Conservation (phyloP, 1,140 invertebrate genomes). For the Coboldia fuscipes region DNA sequence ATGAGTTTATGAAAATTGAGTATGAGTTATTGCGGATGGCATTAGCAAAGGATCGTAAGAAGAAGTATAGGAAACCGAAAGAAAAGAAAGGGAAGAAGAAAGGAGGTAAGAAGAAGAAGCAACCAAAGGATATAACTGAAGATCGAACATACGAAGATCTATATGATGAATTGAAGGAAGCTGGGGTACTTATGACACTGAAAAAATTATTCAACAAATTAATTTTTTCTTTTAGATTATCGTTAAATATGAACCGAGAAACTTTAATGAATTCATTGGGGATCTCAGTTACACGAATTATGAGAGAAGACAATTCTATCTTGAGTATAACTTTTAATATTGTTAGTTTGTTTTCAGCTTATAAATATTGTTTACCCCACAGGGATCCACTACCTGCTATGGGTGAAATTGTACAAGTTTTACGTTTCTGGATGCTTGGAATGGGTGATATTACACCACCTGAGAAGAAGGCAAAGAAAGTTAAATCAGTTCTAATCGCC, state of each 20-base stretch:
- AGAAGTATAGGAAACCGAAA: slow-evolving; percentile 15
- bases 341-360: background rate
- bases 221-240: slow-evolving; percentile 41
- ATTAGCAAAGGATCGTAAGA: slow-evolving; percentile 21
- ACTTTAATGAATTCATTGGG: slow-evolving; percentile 11
- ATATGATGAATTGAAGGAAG: slow-evolving; percentile 54
- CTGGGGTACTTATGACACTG: slow-evolving; percentile 49
- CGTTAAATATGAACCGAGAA: slow-evolving; percentile 23
- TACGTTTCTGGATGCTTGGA: slow-evolving; percentile 17
- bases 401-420: slow-evolving; percentile 35
- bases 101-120: slow-evolving; percentile 38
- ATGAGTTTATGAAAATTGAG: slow-evolving; percentile 32
- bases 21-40: slow-evolving; percentile 27
- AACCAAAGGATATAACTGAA: slow-evolving; percentile 44
- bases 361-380: slow-evolving; percentile 6
- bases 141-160: slow-evolving; percentile 50
- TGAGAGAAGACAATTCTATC: slow-evolving; percentile 9
- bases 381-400: slow-evolving; percentile 30
- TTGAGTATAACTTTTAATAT: slow-evolving; percentile 5
- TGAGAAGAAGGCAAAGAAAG: no score
- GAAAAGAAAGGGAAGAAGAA: slow-evolving; percentile 32
- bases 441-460: slow-evolving; percentile 40
- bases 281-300: slow-evolving; percentile 11
- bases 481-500: slow-evolving; percentile 51
- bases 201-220: slow-evolving; percentile 46